These are phyloP conservation scores for Sceloporus tristichus DNA, from an alignment of 2,113 vertebrate species.

Conservation along the genomic window DNA sequence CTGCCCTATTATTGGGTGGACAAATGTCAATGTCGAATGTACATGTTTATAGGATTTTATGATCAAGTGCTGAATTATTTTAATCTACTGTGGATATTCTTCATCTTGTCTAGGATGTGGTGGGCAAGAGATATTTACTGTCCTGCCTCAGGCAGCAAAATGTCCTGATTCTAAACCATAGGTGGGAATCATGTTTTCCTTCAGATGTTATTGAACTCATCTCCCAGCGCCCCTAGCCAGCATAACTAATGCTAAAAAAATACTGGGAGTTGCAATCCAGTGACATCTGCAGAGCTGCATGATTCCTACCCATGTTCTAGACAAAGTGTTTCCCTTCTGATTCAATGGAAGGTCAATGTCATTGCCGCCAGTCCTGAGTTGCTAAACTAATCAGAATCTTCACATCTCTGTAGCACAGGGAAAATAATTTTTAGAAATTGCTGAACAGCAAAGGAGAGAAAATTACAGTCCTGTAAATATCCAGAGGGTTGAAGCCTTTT, in stretches of 20 bases:
- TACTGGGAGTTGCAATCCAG: too few species aligned
- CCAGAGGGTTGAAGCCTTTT: conserved; percentile 20
- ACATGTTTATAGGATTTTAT: background rate
- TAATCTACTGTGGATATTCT: background rate
- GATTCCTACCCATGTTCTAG: background rate
- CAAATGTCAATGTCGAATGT: background rate
- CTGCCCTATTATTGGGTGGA: background rate
- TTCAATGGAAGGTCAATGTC: background rate
- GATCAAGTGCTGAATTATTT: background rate
- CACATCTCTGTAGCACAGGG: background rate
- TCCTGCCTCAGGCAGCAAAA: background rate
- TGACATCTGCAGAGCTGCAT: too few species aligned
- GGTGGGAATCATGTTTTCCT: too few species aligned
- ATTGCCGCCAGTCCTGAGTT: background rate
- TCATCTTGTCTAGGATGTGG: too few species aligned
- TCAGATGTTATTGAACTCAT: too few species aligned
- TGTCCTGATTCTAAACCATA: background rate
- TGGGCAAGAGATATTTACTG: too few species aligned
- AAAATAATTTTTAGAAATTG: conserved; percentile 17
- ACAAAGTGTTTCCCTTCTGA: background rate
- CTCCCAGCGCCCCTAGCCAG: too few species aligned
- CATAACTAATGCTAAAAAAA: too few species aligned
- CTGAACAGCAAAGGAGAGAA: conserved; percentile 7
- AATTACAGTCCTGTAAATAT: conserved; percentile 36
- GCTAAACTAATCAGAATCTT: conserved; percentile 17